Conservation (phyloP, 2,888 invertebrate species). For the Latrodectus elegans region DNA sequence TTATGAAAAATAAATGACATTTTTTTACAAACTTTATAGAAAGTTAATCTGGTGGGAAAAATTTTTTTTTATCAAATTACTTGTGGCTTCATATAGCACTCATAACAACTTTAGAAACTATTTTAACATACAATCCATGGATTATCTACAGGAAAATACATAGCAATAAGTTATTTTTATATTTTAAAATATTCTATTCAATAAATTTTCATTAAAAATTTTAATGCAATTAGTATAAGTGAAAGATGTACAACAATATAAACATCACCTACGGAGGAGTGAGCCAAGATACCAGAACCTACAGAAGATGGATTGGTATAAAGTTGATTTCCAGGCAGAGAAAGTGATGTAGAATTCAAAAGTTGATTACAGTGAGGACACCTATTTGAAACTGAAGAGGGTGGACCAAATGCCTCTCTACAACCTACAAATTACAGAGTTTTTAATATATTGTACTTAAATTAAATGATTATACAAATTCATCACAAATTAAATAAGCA, state of each 20-base stretch:
- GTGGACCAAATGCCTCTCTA: constrained; percentile 76
- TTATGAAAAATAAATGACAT: no score
- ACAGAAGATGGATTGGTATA: constrained; percentile 33
- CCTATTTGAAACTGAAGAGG: constrained; percentile 79
- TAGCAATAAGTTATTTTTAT: no score
- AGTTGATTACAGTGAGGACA: constrained; percentile 84
- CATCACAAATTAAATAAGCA: not conserved
- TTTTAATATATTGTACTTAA: not conserved
- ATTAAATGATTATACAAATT: not conserved
- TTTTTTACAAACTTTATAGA: no score
- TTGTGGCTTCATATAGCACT: no score
- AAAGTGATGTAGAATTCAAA: constrained; percentile 72
- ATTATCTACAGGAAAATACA: no score
- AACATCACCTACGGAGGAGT: constrained; percentile 68
- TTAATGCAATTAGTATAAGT: no score
- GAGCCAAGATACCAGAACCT: constrained; percentile 66
- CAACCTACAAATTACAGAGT: constrained; percentile 31
- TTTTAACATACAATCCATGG: no score
- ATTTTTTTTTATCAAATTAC: no score
- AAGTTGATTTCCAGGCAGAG: constrained; percentile 41
- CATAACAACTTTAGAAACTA: no score
- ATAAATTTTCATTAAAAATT: no score
- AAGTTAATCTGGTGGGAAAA: no score
- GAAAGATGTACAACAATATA: constrained; percentile 17
- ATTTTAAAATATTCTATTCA: no score